Base-by-base conservation (phyloP, 2,113 vertebrate genomes). In the Tenebrosternarchus preto region DNA sequence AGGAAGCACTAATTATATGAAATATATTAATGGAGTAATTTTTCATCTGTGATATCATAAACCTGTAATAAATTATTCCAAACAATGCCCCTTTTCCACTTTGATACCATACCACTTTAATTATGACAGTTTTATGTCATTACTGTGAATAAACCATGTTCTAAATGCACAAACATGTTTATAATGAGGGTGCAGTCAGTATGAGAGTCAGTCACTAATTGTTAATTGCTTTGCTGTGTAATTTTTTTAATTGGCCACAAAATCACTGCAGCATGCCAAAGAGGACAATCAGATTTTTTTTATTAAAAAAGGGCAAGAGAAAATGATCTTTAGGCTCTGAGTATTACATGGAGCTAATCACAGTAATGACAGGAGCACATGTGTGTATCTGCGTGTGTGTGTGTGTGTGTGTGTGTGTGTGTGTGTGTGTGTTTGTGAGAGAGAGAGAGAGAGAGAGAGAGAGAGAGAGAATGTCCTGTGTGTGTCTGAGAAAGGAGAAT, bases 231-330 rank as follows among this genome's bases (percentile, higher is more conserved):
- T 80, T 72, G n/a, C 73, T 3, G 12, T 43, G 19, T 67, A 63
- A 80, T 83, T 79, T 22, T 82, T 84, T 84, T 74, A 82, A 82
- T 84, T 78, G 82, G 68, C 60, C 27, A 70, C n/a, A 72, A 64
- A 61, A 73, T 61, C 46, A 56, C 64, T 78, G 5, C 43, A 71
- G 57, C 46, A 82, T 80, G 73, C 69, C 74, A 74, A 77, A 77
- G 69, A 70, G 69, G 53, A 75, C 19, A 69, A 57, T 31, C 50
- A 67, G 73, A 76, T 46, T 27, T 46, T 20, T 43, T 27, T 46
- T 20, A 50, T 61, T 24, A 43, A 43, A n/a, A 25, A 43, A 61
- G 78, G 29, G 15, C 76, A 60, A 6, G 57, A 59, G 43, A 76
- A 72, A 56, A 59, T 69, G 43, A 73, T 81, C 57, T 66, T 77